phyloP scores from a whole-genome alignment of 2,888 invertebrate genomes.

The Philereme vetulata region DNA sequence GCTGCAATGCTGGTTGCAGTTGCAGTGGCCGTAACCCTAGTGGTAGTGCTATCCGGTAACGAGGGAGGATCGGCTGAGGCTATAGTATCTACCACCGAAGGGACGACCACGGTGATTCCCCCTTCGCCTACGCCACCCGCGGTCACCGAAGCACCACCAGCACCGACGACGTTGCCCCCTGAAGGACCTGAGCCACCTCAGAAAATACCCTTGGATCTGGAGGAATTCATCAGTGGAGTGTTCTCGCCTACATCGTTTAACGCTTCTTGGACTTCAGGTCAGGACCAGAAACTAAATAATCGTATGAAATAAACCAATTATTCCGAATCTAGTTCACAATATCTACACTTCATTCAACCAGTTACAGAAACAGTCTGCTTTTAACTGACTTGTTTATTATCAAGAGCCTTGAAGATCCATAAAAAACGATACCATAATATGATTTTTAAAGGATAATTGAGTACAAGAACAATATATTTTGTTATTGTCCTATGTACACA shows the following conservation, averaged over 20 bases:
- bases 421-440: too few species aligned
- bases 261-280: conserved; percentile 92
- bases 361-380: too few species aligned
- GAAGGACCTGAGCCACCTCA: conserved; percentile 2
- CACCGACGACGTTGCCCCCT: conserved; percentile 1
- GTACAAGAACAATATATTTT: too few species aligned
- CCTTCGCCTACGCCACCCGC: conserved; percentile 35
- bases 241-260: conserved; percentile 88
- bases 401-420: too few species aligned
- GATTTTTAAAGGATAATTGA: too few species aligned
- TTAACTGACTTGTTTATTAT: too few species aligned
- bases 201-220: conserved; percentile 76
- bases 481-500: too few species aligned
- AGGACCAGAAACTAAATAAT: conserved; percentile 27
- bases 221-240: conserved; percentile 88
- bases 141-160: conserved; percentile 30
- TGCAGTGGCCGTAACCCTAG: conserved; percentile 85
- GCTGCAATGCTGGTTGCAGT: conserved; percentile 82
- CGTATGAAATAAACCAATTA: background rate
- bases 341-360: too few species aligned
- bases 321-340: background rate
- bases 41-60: conserved; percentile 80
- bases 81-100: conserved; percentile 55
- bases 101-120: conserved; percentile 39
- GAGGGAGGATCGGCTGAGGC: conserved; percentile 58